Evolutionary conservation across 2,888 invertebrate genomes (phyloP), one percentile per base, ranked within the genome.

Genomic region (Melieria omissa): DNA sequence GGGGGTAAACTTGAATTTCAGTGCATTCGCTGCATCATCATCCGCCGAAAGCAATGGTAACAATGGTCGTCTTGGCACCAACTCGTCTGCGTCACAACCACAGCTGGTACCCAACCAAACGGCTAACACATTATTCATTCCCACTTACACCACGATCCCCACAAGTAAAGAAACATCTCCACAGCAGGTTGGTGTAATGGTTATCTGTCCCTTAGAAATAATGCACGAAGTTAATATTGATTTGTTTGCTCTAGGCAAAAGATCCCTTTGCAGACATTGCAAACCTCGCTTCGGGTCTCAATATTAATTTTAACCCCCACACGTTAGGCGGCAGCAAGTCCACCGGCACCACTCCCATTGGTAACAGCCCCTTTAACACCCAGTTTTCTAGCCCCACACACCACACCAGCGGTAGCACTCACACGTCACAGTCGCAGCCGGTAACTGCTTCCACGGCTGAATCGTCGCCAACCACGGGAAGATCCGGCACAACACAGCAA

Each of bases 261-360:
- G 94, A 95, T 85, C 93, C 94, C 5, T 94, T 95, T 84, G 91
- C 93, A 2, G 93, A 93, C 81, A 88, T 95, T 45, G 92, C 91
- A 70, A 86, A 88, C 75, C 78, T 88, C 71, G 86, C 86, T 9
- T 84, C 85, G 6, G 84, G 84, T 29, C 78, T 87, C 14, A 86
- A 87, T 73, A 84, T 87, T 44, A 86, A 85, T 74, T 86, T 87
- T 74, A 82, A 84, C 73, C 82, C 85, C n/a, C 83, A 78, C 73
- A 81, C 83, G 9, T 78, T 85, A 49, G 81, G 83, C 42, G 78
- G 80, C 1, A 78, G 80, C 42, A 86, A 85, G 78, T 83, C 85
- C 8, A 79, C 84, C 4, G 81, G 82, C 9, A 82, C 79, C 29
- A 84, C 85, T 12, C 84, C 87, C 4, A 80, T 84, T 8, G 81